Evolutionary conservation across 2,797 vertebrate genomes (phyloP), one percentile per base, ranked within the genome.

Genomic region (Zenarchopterus dispar): DNA sequence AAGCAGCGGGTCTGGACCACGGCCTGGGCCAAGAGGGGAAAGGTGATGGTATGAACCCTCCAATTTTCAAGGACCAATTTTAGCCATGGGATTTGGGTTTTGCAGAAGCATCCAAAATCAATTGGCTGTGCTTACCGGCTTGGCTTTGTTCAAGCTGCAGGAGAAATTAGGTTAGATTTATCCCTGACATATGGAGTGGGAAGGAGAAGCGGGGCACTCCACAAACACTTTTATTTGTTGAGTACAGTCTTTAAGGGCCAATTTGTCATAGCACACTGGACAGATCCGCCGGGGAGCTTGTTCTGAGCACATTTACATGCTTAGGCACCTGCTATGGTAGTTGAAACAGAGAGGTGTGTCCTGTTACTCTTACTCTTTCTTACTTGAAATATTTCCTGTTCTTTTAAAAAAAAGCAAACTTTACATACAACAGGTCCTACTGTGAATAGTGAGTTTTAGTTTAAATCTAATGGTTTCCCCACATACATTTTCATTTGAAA

Each of bases 61-160:
- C 70, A 72, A 49, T 74, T 84, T 87, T 86, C 76, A 87, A 85
- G 82, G 83, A 86, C 78, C 86, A 83, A 80, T 85, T 81, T 85
- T 81, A 84, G 78, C 81, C 81, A 78, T 66, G 71, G 79, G 78
- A 83, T 86, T 85, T 87, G 56, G 81, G 66, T 79, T 88, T 84
- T 82, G 63, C 70, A 42, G 65, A 75, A 68, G 72, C 80, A 66
- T 86, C 87, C 78, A 89, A 81, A 87, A 88, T 84, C 80, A 82
- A 86, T 89, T 90, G 85, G 86, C 86, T 82, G 76, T 72, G 79
- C 78, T 75, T 65, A 77, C 73, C 31, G 53, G 65, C 65, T 80
- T 85, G 81, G 82, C 84, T 80, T 75, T 67, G 61, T 69, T 67
- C 10, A 23, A 57, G 69, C 70, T 69, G 56, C 73, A 75, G 76